Base-by-base conservation (phyloP, 2,888 invertebrate species). In the Galeruca laticollis region DNA sequence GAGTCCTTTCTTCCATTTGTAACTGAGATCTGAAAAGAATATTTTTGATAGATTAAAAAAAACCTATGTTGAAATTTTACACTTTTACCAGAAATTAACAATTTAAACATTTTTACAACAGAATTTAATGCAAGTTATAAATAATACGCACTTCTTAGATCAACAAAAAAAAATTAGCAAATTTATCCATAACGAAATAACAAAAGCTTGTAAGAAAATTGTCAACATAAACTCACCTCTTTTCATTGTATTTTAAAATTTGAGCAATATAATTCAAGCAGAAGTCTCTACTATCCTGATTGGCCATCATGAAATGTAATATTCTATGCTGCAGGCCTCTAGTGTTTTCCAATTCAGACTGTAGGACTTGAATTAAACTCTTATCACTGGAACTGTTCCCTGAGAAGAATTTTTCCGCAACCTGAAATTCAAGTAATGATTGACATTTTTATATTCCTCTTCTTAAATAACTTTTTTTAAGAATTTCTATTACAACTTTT, bases 1-100 rank as follows among this genome's bases (percentile, higher is more conserved):
- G 88, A 1, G 93, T 89, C 69, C 93, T 89, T 80, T 97, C 96
- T 83, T 97, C 96, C 37, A 93, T 93, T 83, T 96, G 96, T 77
- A 98, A 88, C 84, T 98, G 98, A 1, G 96, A 91, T 43, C 75
- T 72, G 26, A 47, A 70, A 68, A 51, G 21, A 69, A 26, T 26
- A n/a, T n/a, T n/a, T n/a, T n/a, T n/a, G n/a, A n/a, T n/a, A n/a
- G n/a, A n/a, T n/a, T n/a, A n/a, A n/a, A n/a, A n/a, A n/a, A n/a
- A n/a, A n/a, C n/a, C n/a, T n/a, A n/a, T n/a, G n/a, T n/a, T n/a
- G n/a, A n/a, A n/a, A n/a, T n/a, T n/a, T n/a, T n/a, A n/a, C n/a
- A n/a, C n/a, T n/a, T n/a, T n/a, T n/a, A n/a, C n/a, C n/a, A n/a
- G n/a, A n/a, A n/a, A n/a, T n/a, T n/a, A n/a, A n/a, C n/a, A n/a